Evolutionary conservation across 2,113 vertebrate genomes (phyloP).

Genomic region (Stegostoma tigrinum): DNA sequence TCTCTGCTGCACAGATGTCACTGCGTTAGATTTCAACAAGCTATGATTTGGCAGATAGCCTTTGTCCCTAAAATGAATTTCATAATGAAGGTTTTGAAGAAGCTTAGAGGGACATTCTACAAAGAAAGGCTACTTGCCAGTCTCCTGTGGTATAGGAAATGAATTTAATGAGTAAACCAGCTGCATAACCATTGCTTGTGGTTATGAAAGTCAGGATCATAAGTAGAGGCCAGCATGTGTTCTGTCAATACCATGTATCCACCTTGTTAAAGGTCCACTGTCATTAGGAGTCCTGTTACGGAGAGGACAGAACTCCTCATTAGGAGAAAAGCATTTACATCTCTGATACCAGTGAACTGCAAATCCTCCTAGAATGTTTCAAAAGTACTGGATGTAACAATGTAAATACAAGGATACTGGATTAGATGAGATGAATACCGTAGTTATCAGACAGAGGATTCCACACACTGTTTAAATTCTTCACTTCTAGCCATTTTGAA

Average conservation of each 20-base stretch:
- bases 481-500: neutral
- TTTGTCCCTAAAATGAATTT: constrained; percentile 34
- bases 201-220: neutral
- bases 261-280: constrained; percentile 28
- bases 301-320: neutral
- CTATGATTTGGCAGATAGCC: constrained; percentile 14
- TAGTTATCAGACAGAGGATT: neutral
- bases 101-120: constrained; percentile 1
- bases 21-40: constrained; percentile 8
- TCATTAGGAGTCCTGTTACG: constrained; percentile 5
- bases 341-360: constrained; percentile 9
- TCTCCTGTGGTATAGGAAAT: constrained; percentile 21
- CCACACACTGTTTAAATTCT: neutral
- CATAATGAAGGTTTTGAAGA: constrained; percentile 33
- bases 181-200: constrained; percentile 21
- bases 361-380: neutral
- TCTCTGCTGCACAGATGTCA: constrained; percentile 9
- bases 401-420: neutral
- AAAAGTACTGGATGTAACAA: neutral
- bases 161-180: constrained; percentile 35
- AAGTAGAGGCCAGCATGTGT: constrained; percentile 29
- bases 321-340: neutral
- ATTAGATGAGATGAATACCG: neutral
- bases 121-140: constrained; percentile 27
- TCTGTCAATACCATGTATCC: constrained; percentile 7